A percentile compares a stretch with the other conserved stretches of the same genome.
phyloP scores from a whole-genome alignment of 1,140 invertebrate species.

The Globodera rostochiensis region DNA sequence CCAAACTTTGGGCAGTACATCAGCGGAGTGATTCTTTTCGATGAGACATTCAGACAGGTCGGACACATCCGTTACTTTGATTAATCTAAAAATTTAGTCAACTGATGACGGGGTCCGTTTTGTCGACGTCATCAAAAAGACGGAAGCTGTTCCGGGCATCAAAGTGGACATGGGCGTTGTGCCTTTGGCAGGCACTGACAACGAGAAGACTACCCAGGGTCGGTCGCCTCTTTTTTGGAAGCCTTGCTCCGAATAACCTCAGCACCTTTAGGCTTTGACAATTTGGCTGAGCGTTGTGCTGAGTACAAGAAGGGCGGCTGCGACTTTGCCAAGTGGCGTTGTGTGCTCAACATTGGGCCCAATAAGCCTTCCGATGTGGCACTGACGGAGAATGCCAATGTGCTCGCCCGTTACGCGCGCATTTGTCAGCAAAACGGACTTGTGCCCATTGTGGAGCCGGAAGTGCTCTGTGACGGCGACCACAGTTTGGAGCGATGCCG shows the following conservation, averaged over 20 bases:
- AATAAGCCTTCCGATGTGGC: slow-evolving; percentile 85
- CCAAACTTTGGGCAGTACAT: slow-evolving; percentile 54
- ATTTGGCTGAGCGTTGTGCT: slow-evolving; percentile 86
- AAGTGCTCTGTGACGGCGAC: slow-evolving; percentile 83
- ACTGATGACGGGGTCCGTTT: slow-evolving; percentile 57
- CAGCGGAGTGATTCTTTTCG: slow-evolving; percentile 62
- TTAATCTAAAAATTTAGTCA: slow-evolving; percentile 43
- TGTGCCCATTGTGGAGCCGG: slow-evolving; percentile 96
- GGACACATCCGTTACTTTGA: background rate
- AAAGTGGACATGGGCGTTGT: slow-evolving; percentile 59
- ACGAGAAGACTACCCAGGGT: slow-evolving; percentile 88
- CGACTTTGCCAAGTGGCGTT: slow-evolving; percentile 97
- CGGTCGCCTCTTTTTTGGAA: too few species aligned
- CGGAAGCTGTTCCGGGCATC: slow-evolving; percentile 59
- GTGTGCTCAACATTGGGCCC: slow-evolving; percentile 88
- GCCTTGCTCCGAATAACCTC: too few species aligned
- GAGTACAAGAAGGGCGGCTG: slow-evolving; percentile 98
- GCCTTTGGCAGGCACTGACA: slow-evolving; percentile 76
- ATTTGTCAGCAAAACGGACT: slow-evolving; percentile 92
- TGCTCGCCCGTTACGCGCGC: slow-evolving; percentile 90
- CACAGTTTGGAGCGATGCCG: slow-evolving; percentile 90
- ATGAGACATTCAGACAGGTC: slow-evolving; percentile 64
- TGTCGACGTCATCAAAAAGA: slow-evolving; percentile 61
- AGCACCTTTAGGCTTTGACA: slow-evolving; percentile 77
- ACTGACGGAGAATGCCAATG: slow-evolving; percentile 90